A percentile compares a stretch with the other conserved stretches of the same genome.
Conservation (phyloP, 2,888 invertebrate genomes). For the Dorcus parallelipipedus region DNA sequence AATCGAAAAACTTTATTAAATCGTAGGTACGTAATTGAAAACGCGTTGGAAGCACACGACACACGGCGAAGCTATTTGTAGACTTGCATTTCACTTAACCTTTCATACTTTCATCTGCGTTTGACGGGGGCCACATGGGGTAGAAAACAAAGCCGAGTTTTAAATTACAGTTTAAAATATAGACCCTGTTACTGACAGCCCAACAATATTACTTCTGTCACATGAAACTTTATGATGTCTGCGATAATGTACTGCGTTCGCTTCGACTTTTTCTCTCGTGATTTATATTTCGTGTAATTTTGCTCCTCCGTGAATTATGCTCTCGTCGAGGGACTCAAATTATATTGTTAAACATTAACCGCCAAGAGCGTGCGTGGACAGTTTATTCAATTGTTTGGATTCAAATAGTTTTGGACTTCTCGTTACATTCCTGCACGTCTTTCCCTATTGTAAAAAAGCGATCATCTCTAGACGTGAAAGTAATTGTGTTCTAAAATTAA, state of each 20-base stretch:
- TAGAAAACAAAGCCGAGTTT: constrained; percentile 39
- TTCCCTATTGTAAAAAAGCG: constrained; percentile 8
- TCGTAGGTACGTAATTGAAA: neutral
- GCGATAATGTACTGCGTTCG: constrained; percentile 37
- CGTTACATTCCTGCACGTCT: too few relatives aligned
- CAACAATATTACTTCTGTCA: constrained; percentile 39
- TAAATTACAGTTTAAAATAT: constrained; percentile 42
- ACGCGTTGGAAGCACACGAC: neutral
- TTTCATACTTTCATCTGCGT: constrained; percentile 36
- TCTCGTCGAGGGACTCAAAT: neutral
- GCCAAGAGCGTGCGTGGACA: too few relatives aligned
- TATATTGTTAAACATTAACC: neutral
- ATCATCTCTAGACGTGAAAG: constrained; percentile 17
- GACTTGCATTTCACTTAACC: constrained; percentile 29
- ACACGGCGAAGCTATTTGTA: constrained; percentile 15
- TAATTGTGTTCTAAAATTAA: constrained; percentile 23
- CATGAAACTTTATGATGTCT: constrained; percentile 41
- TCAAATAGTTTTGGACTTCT: too few relatives aligned
- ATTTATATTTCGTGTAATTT: constrained; percentile 27
- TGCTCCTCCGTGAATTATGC: neutral
- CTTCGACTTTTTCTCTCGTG: constrained; percentile 31
- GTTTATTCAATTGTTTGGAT: too few relatives aligned
- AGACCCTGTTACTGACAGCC: constrained; percentile 39
- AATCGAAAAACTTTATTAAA: too few relatives aligned
- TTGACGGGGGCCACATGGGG: constrained; percentile 40